Conservation (phyloP, 2,113 vertebrate genomes). For the Monopterus albus region DNA sequence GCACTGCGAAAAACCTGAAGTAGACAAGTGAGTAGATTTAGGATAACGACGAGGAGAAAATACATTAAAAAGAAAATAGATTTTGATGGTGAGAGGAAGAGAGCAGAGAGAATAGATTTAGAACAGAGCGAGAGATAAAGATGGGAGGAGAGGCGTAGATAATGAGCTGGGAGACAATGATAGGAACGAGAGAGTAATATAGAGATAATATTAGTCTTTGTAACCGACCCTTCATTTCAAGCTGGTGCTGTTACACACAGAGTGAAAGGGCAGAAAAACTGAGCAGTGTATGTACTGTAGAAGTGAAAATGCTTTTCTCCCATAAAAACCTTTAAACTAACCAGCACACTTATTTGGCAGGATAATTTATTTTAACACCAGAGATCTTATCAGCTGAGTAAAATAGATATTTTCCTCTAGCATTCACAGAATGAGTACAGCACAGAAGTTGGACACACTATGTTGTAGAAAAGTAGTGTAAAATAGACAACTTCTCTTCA, state of each 20-base stretch:
- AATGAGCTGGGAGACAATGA: conserved; percentile 55
- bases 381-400: conserved; percentile 25
- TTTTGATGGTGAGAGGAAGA: conserved; percentile 9
- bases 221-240: conserved; percentile 57
- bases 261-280: conserved; percentile 14
- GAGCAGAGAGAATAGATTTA: conserved; percentile 33
- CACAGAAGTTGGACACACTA: conserved; percentile 5
- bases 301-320: conserved; percentile 21
- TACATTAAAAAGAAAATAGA: conserved; percentile 9
- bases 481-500: conserved; percentile 48
- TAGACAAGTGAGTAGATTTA: conserved; percentile 28
- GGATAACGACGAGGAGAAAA: conserved; percentile 10
- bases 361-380: conserved; percentile 50
- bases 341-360: conserved; percentile 17
- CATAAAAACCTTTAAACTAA: conserved; percentile 22
- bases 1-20: conserved; percentile 92
- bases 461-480: conserved; percentile 11
- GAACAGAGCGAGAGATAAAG: conserved; percentile 44
- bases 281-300: conserved; percentile 5
- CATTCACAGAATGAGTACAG: conserved; percentile 13
- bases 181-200: conserved; percentile 44
- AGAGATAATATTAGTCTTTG: conserved; percentile 65
- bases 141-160: conserved; percentile 36
- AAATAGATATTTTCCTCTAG: conserved; percentile 42
- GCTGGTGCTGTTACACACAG: conserved; percentile 27